Evolutionary conservation across 2,888 invertebrate genomes (phyloP), one percentile per base, ranked within the genome.

Genomic region (Aricia artaxerxes): DNA sequence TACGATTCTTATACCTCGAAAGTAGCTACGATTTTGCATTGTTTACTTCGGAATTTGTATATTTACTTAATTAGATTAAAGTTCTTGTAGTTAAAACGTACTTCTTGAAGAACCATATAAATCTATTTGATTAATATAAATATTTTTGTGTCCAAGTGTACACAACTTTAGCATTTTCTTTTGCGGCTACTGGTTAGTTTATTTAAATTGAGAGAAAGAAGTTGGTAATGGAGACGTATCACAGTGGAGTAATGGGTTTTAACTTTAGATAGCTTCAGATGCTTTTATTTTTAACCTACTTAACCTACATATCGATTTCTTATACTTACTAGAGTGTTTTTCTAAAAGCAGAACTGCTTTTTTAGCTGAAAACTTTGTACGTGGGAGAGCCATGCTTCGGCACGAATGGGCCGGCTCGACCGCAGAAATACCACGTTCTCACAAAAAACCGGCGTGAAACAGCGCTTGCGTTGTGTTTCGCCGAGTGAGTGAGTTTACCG

Each of bases 201-300:
- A 86, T 88, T 87, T 85, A 82, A 84, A 83, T 82, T 82, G 81
- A 81, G 81, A 80, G 80, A 83, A 84, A 86, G 81, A 83, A 83
- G 80, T 84, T 87, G 88, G 89, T 91, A 87, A 88, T 84, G 86
- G 83, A 85, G 84, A 83, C 84, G 83, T 84, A 83, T 85, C 86
- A 84, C 84, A 85, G 85, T 89, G 89, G 89, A 91, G 88, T 90
- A 90, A 91, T 91, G 86, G 87, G 81, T 83, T 81, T 82, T 84
- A 85, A 82, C 53, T 49, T 31, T 44, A 44, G 11, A 73, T 35
- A 53, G 13, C 49, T 31, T 35, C 31, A 49, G 35, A 35, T 16
- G 31, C 31, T 76, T 38, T 76, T 76, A 57, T 76, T 57, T 76
- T 69, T 69, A 69, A 69, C 69, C 69, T 35, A 69, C 69, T 69